Percentiles rank a stretch among this genome's conserved stretches.
phyloP scores from a whole-genome alignment of 2,888 invertebrate genomes.

The Ophion ellenae region DNA sequence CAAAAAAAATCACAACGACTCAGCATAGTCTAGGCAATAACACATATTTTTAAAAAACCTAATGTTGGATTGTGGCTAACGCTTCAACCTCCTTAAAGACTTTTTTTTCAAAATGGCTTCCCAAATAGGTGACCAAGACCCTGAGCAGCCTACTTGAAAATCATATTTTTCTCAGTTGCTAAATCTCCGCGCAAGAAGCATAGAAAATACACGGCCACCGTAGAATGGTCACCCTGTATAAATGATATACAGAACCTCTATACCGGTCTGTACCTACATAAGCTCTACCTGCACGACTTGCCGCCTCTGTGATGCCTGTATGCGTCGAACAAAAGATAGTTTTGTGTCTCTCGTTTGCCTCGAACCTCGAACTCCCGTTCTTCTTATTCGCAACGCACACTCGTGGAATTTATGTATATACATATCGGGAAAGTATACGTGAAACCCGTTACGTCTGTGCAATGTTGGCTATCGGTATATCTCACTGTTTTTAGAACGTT shows the following conservation, averaged over 20 bases:
- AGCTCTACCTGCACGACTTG: slow-evolving; percentile 43
- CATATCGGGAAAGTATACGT: not conserved
- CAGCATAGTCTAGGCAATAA: too few relatives aligned
- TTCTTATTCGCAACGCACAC: slow-evolving; percentile 17
- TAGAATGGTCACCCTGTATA: not conserved
- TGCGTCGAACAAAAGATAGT: slow-evolving; percentile 64
- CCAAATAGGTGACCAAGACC: too few relatives aligned
- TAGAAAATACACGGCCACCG: too few relatives aligned
- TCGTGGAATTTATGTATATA: slow-evolving; percentile 11
- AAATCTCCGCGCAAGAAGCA: too few relatives aligned
- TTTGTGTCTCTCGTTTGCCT: slow-evolving; percentile 61
- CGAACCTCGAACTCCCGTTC: slow-evolving; percentile 63
- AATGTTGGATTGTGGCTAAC: too few relatives aligned
- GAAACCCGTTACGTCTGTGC: not conserved
- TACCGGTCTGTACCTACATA: slow-evolving; percentile 18
- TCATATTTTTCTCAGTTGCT: too few relatives aligned
- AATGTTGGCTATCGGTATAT: not conserved
- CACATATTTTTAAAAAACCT: too few relatives aligned
- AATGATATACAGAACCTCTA: slow-evolving; percentile 34
- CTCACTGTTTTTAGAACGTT: not conserved
- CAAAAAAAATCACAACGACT: too few relatives aligned
- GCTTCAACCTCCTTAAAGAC: too few relatives aligned
- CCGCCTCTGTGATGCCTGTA: slow-evolving; percentile 34
- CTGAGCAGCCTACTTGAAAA: too few relatives aligned
- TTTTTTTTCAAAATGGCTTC: too few relatives aligned